Base-by-base conservation (phyloP, 2,797 vertebrate species). In the Sebastes diaconus region DNA sequence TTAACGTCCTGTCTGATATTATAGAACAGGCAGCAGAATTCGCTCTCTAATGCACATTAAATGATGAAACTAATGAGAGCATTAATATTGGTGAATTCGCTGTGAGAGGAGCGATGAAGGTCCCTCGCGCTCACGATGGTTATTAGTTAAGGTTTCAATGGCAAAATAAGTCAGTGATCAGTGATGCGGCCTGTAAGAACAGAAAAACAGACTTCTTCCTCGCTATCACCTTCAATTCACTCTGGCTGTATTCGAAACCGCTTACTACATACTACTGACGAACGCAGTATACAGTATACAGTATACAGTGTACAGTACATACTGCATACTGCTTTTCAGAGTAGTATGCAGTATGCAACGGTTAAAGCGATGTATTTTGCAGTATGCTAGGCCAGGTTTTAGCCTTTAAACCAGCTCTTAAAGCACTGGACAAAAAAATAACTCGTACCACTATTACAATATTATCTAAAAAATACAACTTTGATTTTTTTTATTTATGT, bases 311-410 rank as follows among this genome's bases (percentile, higher is more conserved):
- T 34, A 11, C 32, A 42, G 14, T 42, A 42, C 39, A 42, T 42
- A 18, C 14, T 42, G 6, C 39, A 42, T 42, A 42, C 39, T 42
- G 39, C 39, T 0, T 42, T 42, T 0, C 39, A 0, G 39, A 1
- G 39, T 7, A 42, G 39, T 42, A 42, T 42, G 39, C 39, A 42
- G 39, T 42, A 16, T 42, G 39, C 39, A 18, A 0, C 14, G 14
- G 6, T 42, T 42, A 42, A 18, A 42, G 14, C 3, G 0, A 42
- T 42, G 1, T 42, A 42, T 18, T 42, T 42, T 42, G 39, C 39
- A 42, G 39, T 3, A 42, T 42, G 14, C 39, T 42, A 42, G 39
- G 18, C 14, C 0, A 42, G 39, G 39, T 3, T 42, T 16, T 42
- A 42, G 39, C 39, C 39, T 42, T 42, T 42, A 42, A 39, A 42